Percentiles rank a stretch among this genome's conserved stretches.
phyloP scores from a whole-genome alignment of 2,113 vertebrate species.

The Zootoca vivipara region DNA sequence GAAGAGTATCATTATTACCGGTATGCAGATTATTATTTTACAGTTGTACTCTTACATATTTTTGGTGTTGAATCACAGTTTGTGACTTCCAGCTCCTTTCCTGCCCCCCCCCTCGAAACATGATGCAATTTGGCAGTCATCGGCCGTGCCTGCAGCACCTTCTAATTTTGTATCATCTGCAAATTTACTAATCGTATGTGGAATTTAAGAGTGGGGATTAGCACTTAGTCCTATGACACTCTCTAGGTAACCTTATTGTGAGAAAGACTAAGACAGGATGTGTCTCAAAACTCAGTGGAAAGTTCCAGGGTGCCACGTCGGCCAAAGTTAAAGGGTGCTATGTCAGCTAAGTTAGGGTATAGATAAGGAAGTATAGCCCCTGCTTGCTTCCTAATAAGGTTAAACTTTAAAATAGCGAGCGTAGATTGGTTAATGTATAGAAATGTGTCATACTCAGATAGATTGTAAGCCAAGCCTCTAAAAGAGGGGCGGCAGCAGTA shows the following conservation, averaged over 20 bases:
- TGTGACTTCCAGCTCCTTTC: constrained; percentile 43
- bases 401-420: no score
- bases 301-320: no score
- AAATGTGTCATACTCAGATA: no score
- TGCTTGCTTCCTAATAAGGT: no score
- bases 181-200: constrained; percentile 44
- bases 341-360: no score
- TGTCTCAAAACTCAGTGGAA: no score
- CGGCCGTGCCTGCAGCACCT: constrained; percentile 14
- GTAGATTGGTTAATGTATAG: no score
- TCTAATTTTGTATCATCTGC: constrained; percentile 38
- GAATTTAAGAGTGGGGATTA: constrained; percentile 30
- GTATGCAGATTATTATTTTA: constrained; percentile 48
- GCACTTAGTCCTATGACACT: constrained; percentile 23
- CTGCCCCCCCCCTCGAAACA: neutral
- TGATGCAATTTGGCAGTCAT: constrained; percentile 30
- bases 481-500: no score
- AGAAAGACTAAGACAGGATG: no score
- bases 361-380: no score
- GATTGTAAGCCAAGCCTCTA: no score
- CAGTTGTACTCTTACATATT: constrained; percentile 42
- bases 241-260: constrained; percentile 29
- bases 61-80: constrained; percentile 56
- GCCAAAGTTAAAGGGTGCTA: no score
- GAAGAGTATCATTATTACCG: neutral